These are phyloP conservation scores for Limnodromus scolopaceus DNA, from an alignment of 2,797 vertebrate genomes.

Conservation along the genomic window DNA sequence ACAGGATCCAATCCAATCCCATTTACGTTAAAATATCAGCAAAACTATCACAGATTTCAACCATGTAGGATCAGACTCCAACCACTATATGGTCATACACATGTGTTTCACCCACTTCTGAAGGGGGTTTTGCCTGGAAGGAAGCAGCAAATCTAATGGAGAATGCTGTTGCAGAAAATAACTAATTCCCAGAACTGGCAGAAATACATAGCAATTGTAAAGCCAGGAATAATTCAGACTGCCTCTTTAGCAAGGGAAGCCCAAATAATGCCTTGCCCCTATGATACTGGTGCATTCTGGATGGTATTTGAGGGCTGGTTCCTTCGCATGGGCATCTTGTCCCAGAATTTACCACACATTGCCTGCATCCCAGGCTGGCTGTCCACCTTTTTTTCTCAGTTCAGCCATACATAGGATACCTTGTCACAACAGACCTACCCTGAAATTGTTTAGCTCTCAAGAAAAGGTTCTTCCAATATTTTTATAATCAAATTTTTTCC, in stretches of 20 bases:
- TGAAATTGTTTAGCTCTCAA: not conserved
- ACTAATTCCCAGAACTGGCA: not conserved
- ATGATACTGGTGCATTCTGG: not conserved
- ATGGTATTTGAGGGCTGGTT: not conserved
- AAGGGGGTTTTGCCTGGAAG: not conserved
- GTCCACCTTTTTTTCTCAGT: not conserved
- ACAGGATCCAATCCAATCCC: not conserved
- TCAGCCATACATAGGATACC: not conserved
- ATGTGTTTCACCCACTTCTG: not conserved
- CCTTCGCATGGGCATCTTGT: not conserved
- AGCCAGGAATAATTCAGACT: not conserved
- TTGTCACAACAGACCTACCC: not conserved
- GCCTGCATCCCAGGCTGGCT: not conserved
- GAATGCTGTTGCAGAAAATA: not conserved
- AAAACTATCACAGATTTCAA: not conserved
- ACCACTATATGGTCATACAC: not conserved
- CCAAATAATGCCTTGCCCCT: not conserved
- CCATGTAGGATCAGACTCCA: not conserved
- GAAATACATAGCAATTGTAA: not conserved
- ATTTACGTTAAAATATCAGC: not conserved
- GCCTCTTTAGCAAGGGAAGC: not conserved
- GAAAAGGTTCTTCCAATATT: not conserved
- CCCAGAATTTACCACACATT: not conserved
- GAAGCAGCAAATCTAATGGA: not conserved
- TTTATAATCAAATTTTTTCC: not conserved